A percentile compares a stretch with the other conserved stretches of the same genome.
phyloP scores from a whole-genome alignment of 2,888 invertebrate genomes.

The Drosophila lacicola region DNA sequence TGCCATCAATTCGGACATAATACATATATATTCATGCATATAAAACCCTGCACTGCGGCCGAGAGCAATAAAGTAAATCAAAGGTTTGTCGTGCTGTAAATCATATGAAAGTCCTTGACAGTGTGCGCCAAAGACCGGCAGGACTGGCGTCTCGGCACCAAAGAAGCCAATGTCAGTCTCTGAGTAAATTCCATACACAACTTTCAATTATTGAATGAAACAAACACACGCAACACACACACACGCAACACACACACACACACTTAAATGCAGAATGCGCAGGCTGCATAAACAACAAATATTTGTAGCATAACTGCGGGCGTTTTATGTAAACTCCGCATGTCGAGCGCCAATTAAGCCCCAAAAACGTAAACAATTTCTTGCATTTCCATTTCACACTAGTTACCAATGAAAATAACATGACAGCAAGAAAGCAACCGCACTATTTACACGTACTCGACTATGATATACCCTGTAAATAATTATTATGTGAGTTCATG shows the following conservation, averaged over 20 bases:
- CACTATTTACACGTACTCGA: neutral
- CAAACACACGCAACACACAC: conserved; percentile 18
- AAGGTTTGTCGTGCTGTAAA: conserved; percentile 43
- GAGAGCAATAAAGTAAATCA: conserved; percentile 63
- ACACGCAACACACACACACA: conserved; percentile 15
- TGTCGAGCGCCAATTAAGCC: conserved; percentile 73
- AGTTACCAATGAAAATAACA: conserved; percentile 54
- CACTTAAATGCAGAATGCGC: conserved; percentile 4
- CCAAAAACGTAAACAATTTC: conserved; percentile 68
- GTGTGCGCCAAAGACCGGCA: conserved; percentile 42
- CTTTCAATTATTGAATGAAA: conserved; percentile 71
- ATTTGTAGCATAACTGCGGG: conserved; percentile 71
- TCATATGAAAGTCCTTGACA: conserved; percentile 66
- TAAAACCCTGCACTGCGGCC: conserved; percentile 32
- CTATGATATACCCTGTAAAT: conserved; percentile 16
- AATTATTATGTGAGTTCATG: too few species aligned
- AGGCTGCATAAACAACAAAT: conserved; percentile 55
- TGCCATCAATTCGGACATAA: conserved; percentile 35
- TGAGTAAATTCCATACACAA: conserved; percentile 20
- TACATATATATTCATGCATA: neutral
- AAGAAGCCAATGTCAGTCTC: conserved; percentile 11
- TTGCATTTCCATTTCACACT: conserved; percentile 72
- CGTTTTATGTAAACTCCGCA: conserved; percentile 56
- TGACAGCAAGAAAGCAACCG: conserved; percentile 25
- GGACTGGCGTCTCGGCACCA: conserved; percentile 4